Conservation (phyloP, 2,797 vertebrate species). For the Phataginus tricuspis region DNA sequence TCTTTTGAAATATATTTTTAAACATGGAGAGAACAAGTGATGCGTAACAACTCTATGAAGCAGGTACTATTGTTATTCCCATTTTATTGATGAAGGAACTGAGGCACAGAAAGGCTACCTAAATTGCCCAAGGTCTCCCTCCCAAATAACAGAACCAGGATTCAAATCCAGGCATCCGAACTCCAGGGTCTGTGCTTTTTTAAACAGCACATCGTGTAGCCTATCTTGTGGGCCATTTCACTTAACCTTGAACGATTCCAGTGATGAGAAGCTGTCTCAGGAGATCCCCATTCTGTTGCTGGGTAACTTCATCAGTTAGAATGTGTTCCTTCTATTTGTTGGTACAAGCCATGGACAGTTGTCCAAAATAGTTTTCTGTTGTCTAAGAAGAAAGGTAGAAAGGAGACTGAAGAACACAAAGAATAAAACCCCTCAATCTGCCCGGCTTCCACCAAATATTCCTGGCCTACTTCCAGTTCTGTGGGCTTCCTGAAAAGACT, state of each 20-base stretch:
- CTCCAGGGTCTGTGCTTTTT: not conserved
- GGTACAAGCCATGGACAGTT: not conserved
- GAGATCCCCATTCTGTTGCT: not conserved
- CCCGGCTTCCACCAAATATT: not conserved
- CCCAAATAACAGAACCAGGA: not conserved
- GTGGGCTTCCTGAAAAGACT: slow-evolving; percentile 55
- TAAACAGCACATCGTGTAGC: not conserved
- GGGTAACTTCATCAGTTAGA: not conserved
- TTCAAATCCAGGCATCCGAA: not conserved
- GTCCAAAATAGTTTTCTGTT: not conserved
- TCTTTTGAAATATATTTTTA: slow-evolving; percentile 64
- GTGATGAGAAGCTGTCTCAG: not conserved
- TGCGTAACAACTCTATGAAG: not conserved
- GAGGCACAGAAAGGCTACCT: not conserved
- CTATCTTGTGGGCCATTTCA: not conserved
- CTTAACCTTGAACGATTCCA: not conserved
- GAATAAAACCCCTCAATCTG: not conserved
- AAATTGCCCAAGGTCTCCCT: not conserved
- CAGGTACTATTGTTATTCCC: slow-evolving; percentile 10
- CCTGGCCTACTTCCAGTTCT: slow-evolving; percentile 18
- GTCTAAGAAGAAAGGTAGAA: slow-evolving; percentile 9
- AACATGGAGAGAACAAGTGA: not conserved
- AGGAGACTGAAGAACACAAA: not conserved
- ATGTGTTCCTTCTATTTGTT: not conserved
- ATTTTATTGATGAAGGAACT: slow-evolving; percentile 44